Percentiles rank a stretch among this genome's conserved stretches.
Evolutionary conservation across 2,797 vertebrate species (phyloP).

Genomic region (Tragopan temminckii): DNA sequence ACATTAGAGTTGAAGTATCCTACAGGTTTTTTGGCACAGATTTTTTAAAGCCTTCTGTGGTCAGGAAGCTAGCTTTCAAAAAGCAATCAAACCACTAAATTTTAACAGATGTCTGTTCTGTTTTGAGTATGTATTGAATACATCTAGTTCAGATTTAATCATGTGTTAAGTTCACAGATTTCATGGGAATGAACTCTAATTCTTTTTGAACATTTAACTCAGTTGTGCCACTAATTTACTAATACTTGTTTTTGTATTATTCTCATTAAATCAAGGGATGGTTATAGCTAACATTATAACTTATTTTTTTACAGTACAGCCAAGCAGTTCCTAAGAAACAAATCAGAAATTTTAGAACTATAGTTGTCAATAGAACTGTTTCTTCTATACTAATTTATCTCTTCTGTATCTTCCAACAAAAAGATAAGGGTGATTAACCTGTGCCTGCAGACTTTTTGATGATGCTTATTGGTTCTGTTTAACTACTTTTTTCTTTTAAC

Average conservation of each 20-base stretch:
- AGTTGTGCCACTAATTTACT: fast-evolving
- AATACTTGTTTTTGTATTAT: neutral
- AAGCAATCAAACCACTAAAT: neutral
- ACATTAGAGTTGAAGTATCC: neutral
- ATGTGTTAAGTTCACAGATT: neutral
- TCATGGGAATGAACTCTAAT: neutral
- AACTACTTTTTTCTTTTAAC: neutral
- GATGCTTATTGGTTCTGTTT: neutral
- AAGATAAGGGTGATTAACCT: neutral
- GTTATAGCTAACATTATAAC: neutral
- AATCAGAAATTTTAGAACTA: neutral
- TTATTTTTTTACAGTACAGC: neutral
- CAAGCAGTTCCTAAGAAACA: neutral
- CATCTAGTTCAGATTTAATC: neutral
- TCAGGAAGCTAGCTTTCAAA: conserved; percentile 3
- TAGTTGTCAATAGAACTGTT: neutral
- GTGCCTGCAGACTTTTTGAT: neutral
- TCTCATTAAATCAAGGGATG: neutral
- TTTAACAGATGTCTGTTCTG: neutral
- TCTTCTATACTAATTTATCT: neutral
- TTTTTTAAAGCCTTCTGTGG: neutral
- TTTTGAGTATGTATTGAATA: neutral
- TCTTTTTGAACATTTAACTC: neutral
- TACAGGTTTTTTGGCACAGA: neutral
- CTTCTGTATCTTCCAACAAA: neutral